A percentile compares a stretch with the other conserved stretches of the same genome.
Conservation (phyloP, 2,797 vertebrate genomes). For the Peromyscus attwateri region DNA sequence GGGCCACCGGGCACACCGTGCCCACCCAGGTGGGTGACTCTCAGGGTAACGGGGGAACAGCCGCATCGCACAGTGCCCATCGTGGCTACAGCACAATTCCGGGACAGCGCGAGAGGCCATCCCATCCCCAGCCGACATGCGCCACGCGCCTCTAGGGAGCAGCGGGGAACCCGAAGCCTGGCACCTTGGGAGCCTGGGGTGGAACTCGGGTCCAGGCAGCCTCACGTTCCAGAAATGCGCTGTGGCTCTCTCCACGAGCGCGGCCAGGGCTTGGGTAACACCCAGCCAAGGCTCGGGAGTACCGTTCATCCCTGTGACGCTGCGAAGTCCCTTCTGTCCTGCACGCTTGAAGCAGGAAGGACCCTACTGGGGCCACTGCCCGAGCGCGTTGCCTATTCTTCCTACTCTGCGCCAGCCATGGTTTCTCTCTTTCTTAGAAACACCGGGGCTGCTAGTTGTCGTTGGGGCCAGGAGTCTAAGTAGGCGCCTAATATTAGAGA, state of each 20-base stretch:
- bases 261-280: not conserved
- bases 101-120: not conserved
- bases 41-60: not conserved
- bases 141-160: not conserved
- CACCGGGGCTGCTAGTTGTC: not conserved
- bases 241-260: not conserved
- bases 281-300: not conserved
- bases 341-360: not conserved
- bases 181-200: not conserved
- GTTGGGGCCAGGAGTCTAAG: not conserved
- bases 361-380: not conserved
- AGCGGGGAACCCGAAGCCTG: not conserved
- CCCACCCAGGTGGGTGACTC: conserved; percentile 76
- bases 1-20: conserved; percentile 60
- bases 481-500: not conserved
- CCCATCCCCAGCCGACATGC: not conserved
- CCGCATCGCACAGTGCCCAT: not conserved
- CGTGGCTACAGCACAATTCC: not conserved
- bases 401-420: not conserved
- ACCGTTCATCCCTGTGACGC: not conserved
- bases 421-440: conserved; percentile 69
- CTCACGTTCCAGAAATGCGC: not conserved
- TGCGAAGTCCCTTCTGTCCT: not conserved
- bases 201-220: not conserved
- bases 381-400: not conserved